Percentiles rank a stretch among this genome's conserved stretches.
Conservation (phyloP, 2,113 vertebrate species). For the Hemichromis elongatus region DNA sequence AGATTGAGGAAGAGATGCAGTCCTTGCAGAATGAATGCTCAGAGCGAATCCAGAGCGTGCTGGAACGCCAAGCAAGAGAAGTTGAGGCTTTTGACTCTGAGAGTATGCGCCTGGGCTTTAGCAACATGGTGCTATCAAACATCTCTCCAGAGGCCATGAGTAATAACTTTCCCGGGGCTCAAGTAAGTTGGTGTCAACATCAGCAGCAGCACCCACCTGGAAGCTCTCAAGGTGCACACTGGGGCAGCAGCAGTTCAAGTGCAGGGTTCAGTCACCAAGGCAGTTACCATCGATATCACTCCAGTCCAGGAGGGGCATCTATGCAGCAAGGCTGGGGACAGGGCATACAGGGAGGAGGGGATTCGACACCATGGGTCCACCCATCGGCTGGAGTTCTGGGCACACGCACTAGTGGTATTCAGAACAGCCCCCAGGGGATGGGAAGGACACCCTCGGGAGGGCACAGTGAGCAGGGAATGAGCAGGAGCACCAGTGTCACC, state of each 20-base stretch:
- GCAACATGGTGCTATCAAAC: slow-evolving; percentile 98
- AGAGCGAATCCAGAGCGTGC: slow-evolving; percentile 90
- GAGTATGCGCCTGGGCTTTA: slow-evolving; percentile 98
- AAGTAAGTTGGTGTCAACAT: slow-evolving; percentile 82
- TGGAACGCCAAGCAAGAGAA: slow-evolving; percentile 96
- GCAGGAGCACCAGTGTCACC: slow-evolving; percentile 98
- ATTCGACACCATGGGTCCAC: slow-evolving; percentile 88
- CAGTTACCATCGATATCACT: slow-evolving; percentile 80
- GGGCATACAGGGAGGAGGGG: slow-evolving; percentile 80
- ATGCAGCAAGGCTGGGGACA: slow-evolving; percentile 89
- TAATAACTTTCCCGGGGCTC: slow-evolving; percentile 93
- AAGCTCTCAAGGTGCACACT: slow-evolving; percentile 83
- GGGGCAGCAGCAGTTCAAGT: slow-evolving; percentile 66
- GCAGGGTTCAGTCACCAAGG: slow-evolving; percentile 73
- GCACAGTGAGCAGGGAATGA: slow-evolving; percentile 94
- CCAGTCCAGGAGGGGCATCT: slow-evolving; percentile 85
- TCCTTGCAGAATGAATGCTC: slow-evolving; percentile 90
- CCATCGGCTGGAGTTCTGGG: slow-evolving; percentile 79
- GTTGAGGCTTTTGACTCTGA: slow-evolving; percentile 98
- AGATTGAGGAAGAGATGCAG: slow-evolving; percentile 99
- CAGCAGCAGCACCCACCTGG: slow-evolving; percentile 76
- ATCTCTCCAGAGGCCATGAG: slow-evolving; percentile 93
- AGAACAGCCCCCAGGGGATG: slow-evolving; percentile 96
- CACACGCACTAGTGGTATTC: slow-evolving; percentile 84
- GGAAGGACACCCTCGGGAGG: slow-evolving; percentile 95